Evolutionary conservation across 2,797 vertebrate genomes (phyloP), one percentile per base, ranked within the genome.

Genomic region (Pempheris klunzingeri): DNA sequence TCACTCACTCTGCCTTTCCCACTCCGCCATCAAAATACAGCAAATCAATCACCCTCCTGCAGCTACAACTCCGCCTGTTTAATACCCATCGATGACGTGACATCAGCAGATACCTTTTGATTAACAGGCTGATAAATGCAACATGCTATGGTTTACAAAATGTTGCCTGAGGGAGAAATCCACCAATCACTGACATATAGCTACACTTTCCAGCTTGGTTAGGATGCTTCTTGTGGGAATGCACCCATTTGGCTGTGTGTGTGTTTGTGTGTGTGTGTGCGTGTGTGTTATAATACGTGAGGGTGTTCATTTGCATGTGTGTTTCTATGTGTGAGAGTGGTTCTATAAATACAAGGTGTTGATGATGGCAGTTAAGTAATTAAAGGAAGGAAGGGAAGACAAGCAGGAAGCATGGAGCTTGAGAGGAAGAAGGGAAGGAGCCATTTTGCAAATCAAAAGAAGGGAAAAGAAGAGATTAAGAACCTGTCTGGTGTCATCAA

Each of bases 341-440:
- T 59, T 87, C 92, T 93, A 94, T 92, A 92, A 93, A 93, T 93
- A 93, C 44, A 14, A 89, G 87, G 91, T 94, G 92, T 90, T 86
- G 88, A 91, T 90, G 83, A 90, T 77, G 71, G 83, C 74, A 82
- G 72, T 79, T 76, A 74, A 81, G 84, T 70, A 74, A 84, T 82
- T 81, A 87, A 83, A 83, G 46, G 46, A 69, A 75, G 67, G 72
- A 77, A 50, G 79, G 63, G 61, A 54, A 74, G 71, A 82, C 1
- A 34, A 72, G 86, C 20, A 1, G 71, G 46, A 81, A 72, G 73
- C 44, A 22, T 5, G 24, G 32, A 53, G 68, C 65, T 22, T 28
- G 59, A 76, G 71, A 71, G 52, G 74, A 82, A 74, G 54, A 71
- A 13, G 71, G 58, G 55, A 78, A 36, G 71, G 71, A 82, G 60